Conservation (phyloP, 2,797 vertebrate species). For the Dermochelys coriacea region DNA sequence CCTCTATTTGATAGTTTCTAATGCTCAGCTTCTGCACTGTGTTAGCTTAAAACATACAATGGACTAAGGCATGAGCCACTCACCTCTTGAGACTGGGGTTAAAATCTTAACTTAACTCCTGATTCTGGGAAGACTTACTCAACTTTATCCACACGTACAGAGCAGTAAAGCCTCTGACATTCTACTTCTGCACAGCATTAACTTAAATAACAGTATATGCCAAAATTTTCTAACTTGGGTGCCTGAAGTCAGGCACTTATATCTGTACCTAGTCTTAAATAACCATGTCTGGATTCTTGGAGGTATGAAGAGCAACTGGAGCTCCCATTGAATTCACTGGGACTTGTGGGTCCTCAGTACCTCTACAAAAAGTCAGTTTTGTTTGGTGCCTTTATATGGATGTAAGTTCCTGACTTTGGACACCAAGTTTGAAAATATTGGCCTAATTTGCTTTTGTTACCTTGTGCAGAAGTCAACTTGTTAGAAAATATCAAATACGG, state of each 20-base stretch:
- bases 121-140: neutral
- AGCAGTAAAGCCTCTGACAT: neutral
- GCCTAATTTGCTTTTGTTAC: neutral
- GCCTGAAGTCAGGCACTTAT: neutral
- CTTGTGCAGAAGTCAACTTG: neutral
- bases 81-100: neutral
- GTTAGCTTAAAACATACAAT: neutral
- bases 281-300: neutral
- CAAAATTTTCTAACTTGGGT: rapidly evolving
- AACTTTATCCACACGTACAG: neutral
- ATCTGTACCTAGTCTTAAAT: rapidly evolving
- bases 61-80: neutral
- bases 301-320: neutral
- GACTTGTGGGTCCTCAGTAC: neutral
- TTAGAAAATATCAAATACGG: neutral
- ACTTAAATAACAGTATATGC: rapidly evolving
- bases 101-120: neutral
- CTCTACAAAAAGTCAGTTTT: neutral
- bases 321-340: neutral
- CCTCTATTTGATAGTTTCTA: neutral
- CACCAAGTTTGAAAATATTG: neutral
- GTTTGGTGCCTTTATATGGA: neutral
- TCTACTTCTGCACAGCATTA: neutral
- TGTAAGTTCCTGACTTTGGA: neutral
- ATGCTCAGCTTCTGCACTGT: neutral